phyloP scores from a whole-genome alignment of 2,113 vertebrate species.

The Hiodon alosoides region DNA sequence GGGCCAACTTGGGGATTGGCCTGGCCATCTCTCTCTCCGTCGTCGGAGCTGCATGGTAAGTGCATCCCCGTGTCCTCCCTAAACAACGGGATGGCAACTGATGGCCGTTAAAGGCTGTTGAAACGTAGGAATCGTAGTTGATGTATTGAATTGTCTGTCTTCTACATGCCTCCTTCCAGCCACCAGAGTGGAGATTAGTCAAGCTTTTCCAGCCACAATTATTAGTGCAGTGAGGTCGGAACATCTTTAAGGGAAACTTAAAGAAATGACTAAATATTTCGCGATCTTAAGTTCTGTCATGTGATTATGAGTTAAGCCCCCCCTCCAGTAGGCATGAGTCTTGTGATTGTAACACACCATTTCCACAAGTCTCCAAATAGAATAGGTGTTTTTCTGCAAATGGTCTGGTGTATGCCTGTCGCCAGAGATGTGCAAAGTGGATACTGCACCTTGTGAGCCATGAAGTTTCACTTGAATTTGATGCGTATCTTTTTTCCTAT shows the following conservation, averaged over 20 bases:
- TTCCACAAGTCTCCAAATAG: too few species aligned
- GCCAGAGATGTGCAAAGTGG: too few species aligned
- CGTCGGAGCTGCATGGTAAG: slow-evolving; percentile 96
- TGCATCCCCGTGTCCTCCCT: slow-evolving; percentile 30
- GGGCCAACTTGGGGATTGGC: slow-evolving; percentile 92
- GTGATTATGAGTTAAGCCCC: slow-evolving; percentile 1
- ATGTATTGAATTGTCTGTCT: too few species aligned
- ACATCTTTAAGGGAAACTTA: neutral
- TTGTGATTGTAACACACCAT: too few species aligned
- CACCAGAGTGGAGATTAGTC: too few species aligned
- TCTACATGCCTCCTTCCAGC: too few species aligned
- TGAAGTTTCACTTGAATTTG: neutral
- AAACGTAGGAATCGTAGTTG: too few species aligned
- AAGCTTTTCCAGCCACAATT: neutral
- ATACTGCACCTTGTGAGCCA: neutral
- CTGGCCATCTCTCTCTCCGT: slow-evolving; percentile 93
- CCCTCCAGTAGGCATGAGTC: too few species aligned
- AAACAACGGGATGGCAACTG: neutral
- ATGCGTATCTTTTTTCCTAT: slow-evolving; percentile 10
- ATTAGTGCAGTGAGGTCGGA: too few species aligned
- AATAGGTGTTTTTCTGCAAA: too few species aligned
- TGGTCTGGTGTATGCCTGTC: too few species aligned
- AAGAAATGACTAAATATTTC: neutral
- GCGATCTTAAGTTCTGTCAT: neutral
- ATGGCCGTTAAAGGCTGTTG: neutral